Evolutionary conservation across 2,888 invertebrate species (phyloP), one percentile per base, ranked within the genome.

Genomic region (Troides oblongomaculatus): DNA sequence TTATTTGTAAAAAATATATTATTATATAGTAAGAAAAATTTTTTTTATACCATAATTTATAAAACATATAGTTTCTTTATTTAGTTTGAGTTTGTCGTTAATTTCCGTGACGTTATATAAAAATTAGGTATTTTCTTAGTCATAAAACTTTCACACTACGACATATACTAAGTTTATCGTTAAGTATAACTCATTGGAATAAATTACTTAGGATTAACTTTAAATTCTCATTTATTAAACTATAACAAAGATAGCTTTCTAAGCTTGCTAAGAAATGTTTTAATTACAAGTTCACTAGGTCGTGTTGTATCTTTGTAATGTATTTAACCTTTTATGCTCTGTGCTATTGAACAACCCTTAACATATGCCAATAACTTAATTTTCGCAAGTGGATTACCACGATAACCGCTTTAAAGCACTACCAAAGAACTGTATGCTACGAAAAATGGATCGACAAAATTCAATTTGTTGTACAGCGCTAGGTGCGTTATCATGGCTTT

Each of bases 301-400:
- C 6, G 23, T 23, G 21, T 23, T n/a, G 12, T 23, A 10, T 23
- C 57, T 23, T 17, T 1, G 36, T 30, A 30, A 60, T 60, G 36
- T 17, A 18, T 30, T 59, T 30, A 2, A 30, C 17, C 12, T 59
- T 59, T 59, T 8, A 30, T 18, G 30, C 59, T 50, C 50, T 17
- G 18, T 50, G 30, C 59, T 30, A 17, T 59, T 59, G 59, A 59
- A 59, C 23, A 58, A 59, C 62, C 23, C 43, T 62, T 62, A 62
- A 43, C 43, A 43, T 8, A 43, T 60, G 36, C 39, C 36, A 30
- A 30, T 60, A 60, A 60, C 43, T 46, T 43, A 46, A 43, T 62
- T 62, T 3, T 62, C 46, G 46, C 21, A 46, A 62, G 43, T 62
- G 62, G 21, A 43, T 46, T 62, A 43, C 46, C 18, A 46, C 43